phyloP scores from a whole-genome alignment of 2,113 vertebrate species.

The Saccopteryx bilineata region DNA sequence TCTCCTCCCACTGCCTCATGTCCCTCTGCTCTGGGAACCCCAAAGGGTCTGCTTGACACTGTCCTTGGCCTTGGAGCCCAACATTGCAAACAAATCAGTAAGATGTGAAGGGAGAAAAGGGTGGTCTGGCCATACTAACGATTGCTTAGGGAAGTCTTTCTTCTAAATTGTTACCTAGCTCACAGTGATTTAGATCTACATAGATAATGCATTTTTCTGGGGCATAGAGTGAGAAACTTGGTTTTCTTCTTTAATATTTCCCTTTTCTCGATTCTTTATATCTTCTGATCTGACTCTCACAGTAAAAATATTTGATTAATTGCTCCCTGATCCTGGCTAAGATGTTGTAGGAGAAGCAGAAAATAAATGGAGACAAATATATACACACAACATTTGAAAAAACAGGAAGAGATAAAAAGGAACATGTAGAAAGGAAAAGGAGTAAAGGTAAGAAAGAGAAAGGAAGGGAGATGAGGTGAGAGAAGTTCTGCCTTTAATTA shows the following conservation, averaged over 20 bases:
- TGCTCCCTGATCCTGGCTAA: neutral
- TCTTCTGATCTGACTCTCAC: neutral
- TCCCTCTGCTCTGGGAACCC: neutral
- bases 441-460: neutral
- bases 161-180: neutral
- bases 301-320: conserved; percentile 35
- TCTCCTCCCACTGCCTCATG: neutral
- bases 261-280: neutral
- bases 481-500: neutral
- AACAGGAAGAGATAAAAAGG: neutral
- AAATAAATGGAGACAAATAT: neutral
- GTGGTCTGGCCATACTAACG: neutral
- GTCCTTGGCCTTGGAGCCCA: neutral
- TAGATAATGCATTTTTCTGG: neutral
- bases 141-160: neutral
- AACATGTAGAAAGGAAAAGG: neutral
- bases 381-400: neutral
- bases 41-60: neutral
- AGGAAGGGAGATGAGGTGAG: neutral
- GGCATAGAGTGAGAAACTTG: neutral
- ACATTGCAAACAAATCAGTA: neutral
- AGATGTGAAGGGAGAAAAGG: neutral
- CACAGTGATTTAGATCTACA: neutral
- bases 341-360: neutral
- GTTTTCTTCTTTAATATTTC: neutral